These are phyloP conservation scores for Emys orbicularis DNA, from an alignment of 2,797 vertebrate species.

Conservation along the genomic window DNA sequence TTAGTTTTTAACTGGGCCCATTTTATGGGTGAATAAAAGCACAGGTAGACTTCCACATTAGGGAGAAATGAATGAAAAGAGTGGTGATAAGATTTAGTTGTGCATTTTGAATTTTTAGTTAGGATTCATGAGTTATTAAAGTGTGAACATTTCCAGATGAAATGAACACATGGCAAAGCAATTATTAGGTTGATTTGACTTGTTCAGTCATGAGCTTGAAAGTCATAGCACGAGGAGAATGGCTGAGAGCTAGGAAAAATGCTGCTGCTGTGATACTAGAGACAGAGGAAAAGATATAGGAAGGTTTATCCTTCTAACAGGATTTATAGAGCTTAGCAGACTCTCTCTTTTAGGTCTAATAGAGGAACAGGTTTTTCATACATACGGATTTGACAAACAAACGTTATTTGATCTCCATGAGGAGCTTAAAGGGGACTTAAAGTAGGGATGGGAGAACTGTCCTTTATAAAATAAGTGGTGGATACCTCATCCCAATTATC, in stretches of 20 bases:
- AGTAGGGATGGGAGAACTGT: background rate
- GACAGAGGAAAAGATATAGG: slow-evolving; percentile 17
- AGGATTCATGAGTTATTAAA: background rate
- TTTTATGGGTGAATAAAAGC: background rate
- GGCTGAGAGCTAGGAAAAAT: slow-evolving; percentile 2
- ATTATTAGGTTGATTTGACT: background rate
- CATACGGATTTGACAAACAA: slow-evolving; percentile 51
- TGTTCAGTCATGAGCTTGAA: background rate
- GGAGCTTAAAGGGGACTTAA: slow-evolving; percentile 40
- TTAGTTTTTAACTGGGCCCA: background rate
- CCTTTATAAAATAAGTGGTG: background rate
- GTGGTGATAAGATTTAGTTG: background rate
- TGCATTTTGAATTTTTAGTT: background rate
- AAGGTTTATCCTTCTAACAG: slow-evolving; percentile 49
- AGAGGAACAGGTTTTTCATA: slow-evolving; percentile 7
- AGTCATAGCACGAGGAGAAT: slow-evolving; percentile 33
- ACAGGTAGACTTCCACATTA: background rate
- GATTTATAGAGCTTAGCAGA: slow-evolving; percentile 61
- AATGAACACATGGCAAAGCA: background rate
- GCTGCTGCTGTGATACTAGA: background rate
- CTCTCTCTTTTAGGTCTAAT: slow-evolving; percentile 28
- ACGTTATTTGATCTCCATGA: slow-evolving; percentile 52
- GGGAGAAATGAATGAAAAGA: background rate
- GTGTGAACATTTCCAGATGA: background rate
- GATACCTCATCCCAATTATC: background rate